Conservation (phyloP, 2,113 vertebrate genomes). For the Chascanopsetta lugubris region DNA sequence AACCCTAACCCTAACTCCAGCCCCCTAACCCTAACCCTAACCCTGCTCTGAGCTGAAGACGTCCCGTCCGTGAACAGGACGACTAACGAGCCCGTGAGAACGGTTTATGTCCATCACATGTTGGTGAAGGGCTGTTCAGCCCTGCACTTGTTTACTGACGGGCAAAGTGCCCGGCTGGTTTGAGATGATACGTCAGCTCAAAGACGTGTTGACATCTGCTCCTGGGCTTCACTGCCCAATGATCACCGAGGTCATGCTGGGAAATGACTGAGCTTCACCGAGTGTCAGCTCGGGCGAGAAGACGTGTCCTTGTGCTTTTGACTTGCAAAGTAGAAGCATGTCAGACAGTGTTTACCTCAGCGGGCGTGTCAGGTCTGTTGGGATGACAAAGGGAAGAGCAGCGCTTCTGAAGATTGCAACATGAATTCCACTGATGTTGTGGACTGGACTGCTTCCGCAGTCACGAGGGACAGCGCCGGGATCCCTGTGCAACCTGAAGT, state of each 20-base stretch:
- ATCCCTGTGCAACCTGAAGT: conserved; percentile 8
- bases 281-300: not conserved
- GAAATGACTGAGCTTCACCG: conserved; percentile 4
- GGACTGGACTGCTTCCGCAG: not conserved
- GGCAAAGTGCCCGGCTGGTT: conserved; percentile 55
- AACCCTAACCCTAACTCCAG: too few species aligned
- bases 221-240: conserved; percentile 4
- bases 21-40: too few species aligned
- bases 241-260: not conserved
- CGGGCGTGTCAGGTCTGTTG: not conserved
- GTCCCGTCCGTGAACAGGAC: not conserved
- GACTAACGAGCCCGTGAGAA: too few species aligned
- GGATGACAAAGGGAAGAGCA: not conserved
- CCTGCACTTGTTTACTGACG: conserved; percentile 46
- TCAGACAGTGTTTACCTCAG: not conserved
- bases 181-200: conserved; percentile 63
- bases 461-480: not conserved
- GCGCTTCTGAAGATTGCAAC: not conserved
- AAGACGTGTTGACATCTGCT: conserved; percentile 46
- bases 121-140: not conserved
- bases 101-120: conserved; percentile 48
- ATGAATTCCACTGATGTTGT: not conserved
- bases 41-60: too few species aligned
- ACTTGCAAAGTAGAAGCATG: conserved; percentile 1
- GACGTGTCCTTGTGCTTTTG: not conserved